phyloP scores from a whole-genome alignment of 2,797 vertebrate species.

The Loriculus beryllinus region DNA sequence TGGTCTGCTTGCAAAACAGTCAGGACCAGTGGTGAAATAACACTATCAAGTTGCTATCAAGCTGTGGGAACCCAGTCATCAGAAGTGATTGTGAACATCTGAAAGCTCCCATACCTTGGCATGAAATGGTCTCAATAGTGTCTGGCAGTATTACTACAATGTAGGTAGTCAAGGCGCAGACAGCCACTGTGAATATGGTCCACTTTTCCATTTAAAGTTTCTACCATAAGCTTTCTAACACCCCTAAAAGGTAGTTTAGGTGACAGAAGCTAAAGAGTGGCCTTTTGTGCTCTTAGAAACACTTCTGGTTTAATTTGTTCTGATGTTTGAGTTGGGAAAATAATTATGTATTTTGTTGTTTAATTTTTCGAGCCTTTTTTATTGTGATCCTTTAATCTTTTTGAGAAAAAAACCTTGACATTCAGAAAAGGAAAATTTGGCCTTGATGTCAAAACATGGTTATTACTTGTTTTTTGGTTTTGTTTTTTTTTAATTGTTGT shows the following conservation, averaged over 20 bases:
- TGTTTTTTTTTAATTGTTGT: not conserved
- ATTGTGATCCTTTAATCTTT: not conserved
- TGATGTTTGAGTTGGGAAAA: not conserved
- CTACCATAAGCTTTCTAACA: not conserved
- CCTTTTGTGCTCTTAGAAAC: not conserved
- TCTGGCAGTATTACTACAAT: not conserved
- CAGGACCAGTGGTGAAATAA: not conserved
- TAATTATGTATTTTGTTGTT: not conserved
- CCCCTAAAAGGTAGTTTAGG: not conserved
- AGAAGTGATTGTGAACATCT: not conserved
- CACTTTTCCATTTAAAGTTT: not conserved
- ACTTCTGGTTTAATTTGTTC: not conserved
- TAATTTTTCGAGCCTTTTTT: not conserved
- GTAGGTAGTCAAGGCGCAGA: not conserved
- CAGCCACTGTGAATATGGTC: accelerated
- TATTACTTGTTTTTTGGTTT: not conserved
- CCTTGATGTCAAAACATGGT: not conserved
- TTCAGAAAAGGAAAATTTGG: not conserved
- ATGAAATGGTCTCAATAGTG: not conserved
- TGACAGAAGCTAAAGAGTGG: not conserved
- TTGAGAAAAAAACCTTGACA: not conserved
- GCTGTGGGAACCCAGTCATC: not conserved
- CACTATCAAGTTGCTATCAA: not conserved
- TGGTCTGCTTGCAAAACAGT: not conserved
- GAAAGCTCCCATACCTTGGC: not conserved